Evolutionary conservation across 2,888 invertebrate genomes (phyloP).

Genomic region (Leptopterna dolabrata): DNA sequence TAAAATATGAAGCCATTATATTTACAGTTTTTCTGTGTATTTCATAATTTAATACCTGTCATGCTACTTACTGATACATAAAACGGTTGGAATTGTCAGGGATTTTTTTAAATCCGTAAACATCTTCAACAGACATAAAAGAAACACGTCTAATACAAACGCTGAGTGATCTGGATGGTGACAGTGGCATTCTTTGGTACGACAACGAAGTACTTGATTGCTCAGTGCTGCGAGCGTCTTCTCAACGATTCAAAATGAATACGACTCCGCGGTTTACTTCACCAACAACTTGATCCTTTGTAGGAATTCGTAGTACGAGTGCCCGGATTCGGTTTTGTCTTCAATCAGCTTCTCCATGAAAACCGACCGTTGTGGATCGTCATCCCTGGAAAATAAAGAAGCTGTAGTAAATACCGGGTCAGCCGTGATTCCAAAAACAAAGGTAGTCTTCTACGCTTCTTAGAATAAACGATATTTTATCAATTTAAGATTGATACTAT

Average conservation of each 20-base stretch:
- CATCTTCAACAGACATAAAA: neutral
- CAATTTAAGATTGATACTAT: no score
- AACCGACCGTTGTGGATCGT: conserved; percentile 82
- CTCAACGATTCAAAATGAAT: neutral
- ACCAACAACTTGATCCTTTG: conserved; percentile 92
- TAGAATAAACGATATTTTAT: no score
- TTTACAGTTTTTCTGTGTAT: conserved; percentile 7
- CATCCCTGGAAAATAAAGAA: conserved; percentile 78
- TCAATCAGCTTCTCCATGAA: conserved; percentile 93
- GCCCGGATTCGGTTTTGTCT: conserved; percentile 92
- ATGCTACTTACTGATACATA: neutral
- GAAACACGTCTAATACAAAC: conserved; percentile 3
- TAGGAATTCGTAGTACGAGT: conserved; percentile 98
- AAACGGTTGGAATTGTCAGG: neutral
- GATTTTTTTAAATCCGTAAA: conserved; percentile 1
- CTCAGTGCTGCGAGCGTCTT: neutral
- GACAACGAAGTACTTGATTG: conserved; percentile 22
- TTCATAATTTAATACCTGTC: neutral
- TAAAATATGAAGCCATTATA: conserved; percentile 28
- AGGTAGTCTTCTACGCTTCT: no score
- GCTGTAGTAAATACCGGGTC: neutral
- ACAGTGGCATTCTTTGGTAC: conserved; percentile 36
- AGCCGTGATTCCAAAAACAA: no score
- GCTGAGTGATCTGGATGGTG: neutral
- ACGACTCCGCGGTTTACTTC: conserved; percentile 73